phyloP scores from a whole-genome alignment of 2,797 vertebrate genomes.

The Gymnothorax javanicus region DNA sequence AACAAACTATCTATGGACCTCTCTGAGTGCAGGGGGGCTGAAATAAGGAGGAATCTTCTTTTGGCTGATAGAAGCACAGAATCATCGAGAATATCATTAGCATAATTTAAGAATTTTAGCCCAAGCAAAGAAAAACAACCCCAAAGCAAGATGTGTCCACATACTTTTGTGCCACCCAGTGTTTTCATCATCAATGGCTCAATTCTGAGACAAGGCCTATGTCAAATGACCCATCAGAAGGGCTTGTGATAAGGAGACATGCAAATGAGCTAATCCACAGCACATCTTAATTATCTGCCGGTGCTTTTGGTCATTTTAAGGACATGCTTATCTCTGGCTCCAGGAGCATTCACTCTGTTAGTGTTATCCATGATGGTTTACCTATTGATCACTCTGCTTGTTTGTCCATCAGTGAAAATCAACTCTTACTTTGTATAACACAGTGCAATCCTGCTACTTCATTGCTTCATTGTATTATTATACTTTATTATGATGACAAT shows the following conservation, averaged over 20 bases:
- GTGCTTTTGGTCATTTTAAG: conserved; percentile 73
- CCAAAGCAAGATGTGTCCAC: too few relatives aligned
- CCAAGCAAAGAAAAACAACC: too few relatives aligned
- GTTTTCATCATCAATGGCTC: neutral
- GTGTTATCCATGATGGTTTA: neutral
- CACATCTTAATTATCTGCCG: conserved; percentile 65
- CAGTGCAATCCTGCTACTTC: neutral
- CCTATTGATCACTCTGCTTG: neutral
- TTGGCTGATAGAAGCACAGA: too few relatives aligned
- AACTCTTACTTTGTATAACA: neutral
- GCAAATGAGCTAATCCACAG: conserved; percentile 62
- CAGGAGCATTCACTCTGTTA: conserved; percentile 34
- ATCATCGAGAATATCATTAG: too few relatives aligned
- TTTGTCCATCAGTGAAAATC: neutral
- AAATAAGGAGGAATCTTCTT: too few relatives aligned
- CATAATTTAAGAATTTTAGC: too few relatives aligned
- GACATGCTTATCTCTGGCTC: conserved; percentile 66
- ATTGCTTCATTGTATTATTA: neutral
- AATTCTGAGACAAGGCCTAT: neutral
- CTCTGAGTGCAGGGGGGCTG: too few relatives aligned
- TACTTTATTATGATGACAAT: neutral
- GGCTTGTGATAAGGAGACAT: conserved; percentile 68
- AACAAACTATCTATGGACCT: too few relatives aligned
- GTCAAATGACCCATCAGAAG: neutral
- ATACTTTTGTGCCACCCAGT: neutral